Base-by-base conservation (phyloP, 2,888 invertebrate species). In the Camponotus fellah region DNA sequence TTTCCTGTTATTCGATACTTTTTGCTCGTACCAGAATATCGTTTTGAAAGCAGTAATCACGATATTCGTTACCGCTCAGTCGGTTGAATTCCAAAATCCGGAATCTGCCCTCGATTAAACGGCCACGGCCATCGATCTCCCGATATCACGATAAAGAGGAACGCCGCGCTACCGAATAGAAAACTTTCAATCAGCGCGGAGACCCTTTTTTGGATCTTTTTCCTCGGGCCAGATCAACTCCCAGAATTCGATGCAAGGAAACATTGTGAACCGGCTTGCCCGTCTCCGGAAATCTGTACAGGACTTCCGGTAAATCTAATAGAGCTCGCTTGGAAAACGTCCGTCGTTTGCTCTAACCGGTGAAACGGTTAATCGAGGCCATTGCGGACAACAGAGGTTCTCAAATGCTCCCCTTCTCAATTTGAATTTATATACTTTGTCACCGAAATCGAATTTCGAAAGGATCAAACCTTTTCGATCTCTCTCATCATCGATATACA, bases 341-440 rank as follows among this genome's bases (percentile, higher is more conserved):
- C 86, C 90, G 91, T 92, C 88, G 86, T 89, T 91, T 89, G 87
- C 87, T 91, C 91, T 88, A 91, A 82, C 88, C 87, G 91, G 86
- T 91, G 91, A 91, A 92, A 92, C 91, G 91, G 89, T 90, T 92
- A 92, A 92, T 92, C 92, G 92, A 89, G 88, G 89, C 87, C 88
- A 87, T 91, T 91, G 90, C 89, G 86, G 88, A 80, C 88, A 82
- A 83, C 91, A 92, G 92, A 53, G 91, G 91, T 91, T 92, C 91
- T 92, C 92, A 92, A 85, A 74, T 79, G n/a, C 46, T 64, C 53
- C 56, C 56, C 0, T 83, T 83, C 71, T 64, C 62, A 37, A 62
- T 81, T 40, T 3, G 2, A 80, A 37, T 40, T 66, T 32, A 32
- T 26, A 10, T 37, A 37, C 34, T 21, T 17, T 14, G 43, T 14